Evolutionary conservation across 2,797 vertebrate genomes (phyloP), one percentile per base, ranked within the genome.

Genomic region (Hippopotamyrus pictus): DNA sequence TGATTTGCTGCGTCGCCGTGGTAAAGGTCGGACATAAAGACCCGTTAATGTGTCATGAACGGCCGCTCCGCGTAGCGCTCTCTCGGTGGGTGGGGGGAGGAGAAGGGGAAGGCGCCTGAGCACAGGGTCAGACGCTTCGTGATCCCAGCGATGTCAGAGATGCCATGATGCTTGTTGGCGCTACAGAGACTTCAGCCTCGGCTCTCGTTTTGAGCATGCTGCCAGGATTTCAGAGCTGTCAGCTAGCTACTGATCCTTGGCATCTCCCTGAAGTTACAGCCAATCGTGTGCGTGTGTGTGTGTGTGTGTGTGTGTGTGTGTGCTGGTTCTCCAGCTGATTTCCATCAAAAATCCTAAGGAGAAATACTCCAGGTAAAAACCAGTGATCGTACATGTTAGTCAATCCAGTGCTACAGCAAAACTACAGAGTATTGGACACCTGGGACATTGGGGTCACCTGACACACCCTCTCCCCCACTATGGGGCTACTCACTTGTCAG

Each of bases 401-500:
- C 44, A 84, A 54, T 86, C 57, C 33, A 87, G 8, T 62, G 37
- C 33, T 22, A 12, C n/a, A 87, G 12, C 17, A 29, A 37, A 8
- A 25, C 11, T 62, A 46, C 4, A 5, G 57, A 46, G 14, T 8
- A 22, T 9, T 65, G 54, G 86, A 65, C 37, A 62, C 54, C 41
- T 25, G 54, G 4, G 9, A 48, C 9, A 22, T 2, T 50, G 46
- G 44, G 8, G n/a, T 25, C n/a, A 12, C 19, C 8, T 11, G 41
- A 3, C 17, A 12, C 9, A 11, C 50, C 17, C n/a, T 41, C 37
- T 19, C 44, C 25, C 53, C n/a, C 25, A n/a, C 41, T 11, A n/a
- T 1, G 19, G 19, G 84, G 90, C 62, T 29, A 95, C 98, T 96
- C 94, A 99, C 98, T 98, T 99, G 95, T 99, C 98, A 0, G 98